Base-by-base conservation (phyloP, 2,888 invertebrate species). In the Troides oblongomaculatus region DNA sequence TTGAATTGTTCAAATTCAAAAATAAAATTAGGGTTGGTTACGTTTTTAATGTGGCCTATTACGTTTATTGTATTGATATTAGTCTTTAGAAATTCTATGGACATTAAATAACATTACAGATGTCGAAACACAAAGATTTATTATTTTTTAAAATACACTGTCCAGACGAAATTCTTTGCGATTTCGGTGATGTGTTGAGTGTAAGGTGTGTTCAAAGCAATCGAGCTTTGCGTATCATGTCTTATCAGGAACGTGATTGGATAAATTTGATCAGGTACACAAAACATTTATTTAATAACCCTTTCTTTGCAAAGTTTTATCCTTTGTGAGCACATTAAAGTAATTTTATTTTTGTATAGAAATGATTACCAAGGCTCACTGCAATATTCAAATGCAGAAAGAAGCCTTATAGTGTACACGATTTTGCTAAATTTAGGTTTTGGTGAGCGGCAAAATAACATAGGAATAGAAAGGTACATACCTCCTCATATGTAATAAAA, bases 141-240 rank as follows among this genome's bases (percentile, higher is more conserved):
- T 17, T 65, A 30, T 65, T 65, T 59, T 46, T 65, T 59, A 65
- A 65, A 65, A n/a, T 65, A 25, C 65, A 65, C 43, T 59, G 59
- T 30, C 65, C 65, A 25, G 30, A 65, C n/a, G 65, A 59, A 39
- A 46, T 65, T 46, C 65, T 65, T 18, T 58, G 46, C 12, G 50
- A 50, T 50, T 50, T 59, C 25, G 59, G 65, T 21, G 59, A 65
- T 6, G 59, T 46, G 10, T 59, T 65, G 17, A 46, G 65, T 10
- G 46, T 59, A 12, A 65, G 23, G 14, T 25, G 59, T n/a, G 30
- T 65, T 50, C 46, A 50, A 23, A 60, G 12, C 10, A 18, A n/a
- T 59, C 58, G 65, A 65, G 59, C 59, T 14, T 58, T 46, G 4
- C 12, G n/a, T n/a, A 46, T 65, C 46, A 65, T 59, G 59, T 46